phyloP scores from a whole-genome alignment of 2,888 invertebrate species.

The Galerucella calmariensis region DNA sequence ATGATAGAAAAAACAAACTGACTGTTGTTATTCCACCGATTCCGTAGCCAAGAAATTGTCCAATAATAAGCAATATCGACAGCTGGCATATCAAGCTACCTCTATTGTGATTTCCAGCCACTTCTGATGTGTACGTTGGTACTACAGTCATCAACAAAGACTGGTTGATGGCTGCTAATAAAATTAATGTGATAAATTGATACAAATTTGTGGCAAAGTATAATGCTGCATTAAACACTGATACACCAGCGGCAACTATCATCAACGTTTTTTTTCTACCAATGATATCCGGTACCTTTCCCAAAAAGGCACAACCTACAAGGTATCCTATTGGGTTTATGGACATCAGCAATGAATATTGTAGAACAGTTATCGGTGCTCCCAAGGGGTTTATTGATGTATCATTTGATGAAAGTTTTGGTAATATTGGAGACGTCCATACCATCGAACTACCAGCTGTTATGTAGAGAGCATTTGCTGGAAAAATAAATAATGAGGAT shows the following conservation, averaged over 20 bases:
- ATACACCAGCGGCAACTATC: slow-evolving; percentile 71
- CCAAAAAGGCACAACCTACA: slow-evolving; percentile 38
- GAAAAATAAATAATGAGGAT: neutral
- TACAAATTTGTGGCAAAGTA: slow-evolving; percentile 39
- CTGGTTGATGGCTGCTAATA: neutral
- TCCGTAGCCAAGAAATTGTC: slow-evolving; percentile 37
- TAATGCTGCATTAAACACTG: slow-evolving; percentile 62
- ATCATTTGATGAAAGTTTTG: slow-evolving; percentile 40
- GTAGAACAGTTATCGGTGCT: slow-evolving; percentile 43
- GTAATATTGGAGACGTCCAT: slow-evolving; percentile 59
- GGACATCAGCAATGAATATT: slow-evolving; percentile 7
- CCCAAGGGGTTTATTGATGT: slow-evolving; percentile 56
- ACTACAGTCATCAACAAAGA: slow-evolving; percentile 62
- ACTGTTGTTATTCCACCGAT: slow-evolving; percentile 43
- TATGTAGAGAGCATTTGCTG: slow-evolving; percentile 64
- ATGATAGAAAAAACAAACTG: slow-evolving; percentile 34
- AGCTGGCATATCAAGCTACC: slow-evolving; percentile 73
- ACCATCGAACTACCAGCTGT: slow-evolving; percentile 62
- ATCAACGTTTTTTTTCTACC: slow-evolving; percentile 78
- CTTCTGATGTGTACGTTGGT: slow-evolving; percentile 88
- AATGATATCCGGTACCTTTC: slow-evolving; percentile 32
- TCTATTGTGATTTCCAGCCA: slow-evolving; percentile 79
- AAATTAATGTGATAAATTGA: slow-evolving; percentile 64
- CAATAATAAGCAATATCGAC: slow-evolving; percentile 29
- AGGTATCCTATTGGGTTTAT: slow-evolving; percentile 32